Evolutionary conservation across 2,797 vertebrate species (phyloP).

Genomic region (Spheniscus humboldti): DNA sequence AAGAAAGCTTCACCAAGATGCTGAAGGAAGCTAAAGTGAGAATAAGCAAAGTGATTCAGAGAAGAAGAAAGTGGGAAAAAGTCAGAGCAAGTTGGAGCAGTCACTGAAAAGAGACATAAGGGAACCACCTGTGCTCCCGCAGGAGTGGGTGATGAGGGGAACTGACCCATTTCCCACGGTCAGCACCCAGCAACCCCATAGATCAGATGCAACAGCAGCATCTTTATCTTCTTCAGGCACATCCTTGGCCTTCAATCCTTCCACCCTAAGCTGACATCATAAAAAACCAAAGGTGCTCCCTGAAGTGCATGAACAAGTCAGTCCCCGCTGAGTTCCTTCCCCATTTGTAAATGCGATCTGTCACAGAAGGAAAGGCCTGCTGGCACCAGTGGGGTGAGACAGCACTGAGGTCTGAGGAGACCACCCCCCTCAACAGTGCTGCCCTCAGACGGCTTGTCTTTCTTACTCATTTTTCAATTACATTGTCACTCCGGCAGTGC

Average conservation of each 20-base stretch:
- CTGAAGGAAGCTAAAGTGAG: not conserved
- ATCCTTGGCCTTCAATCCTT: not conserved
- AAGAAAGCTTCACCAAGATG: not conserved
- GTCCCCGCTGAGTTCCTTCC: not conserved
- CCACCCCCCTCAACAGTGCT: accelerated
- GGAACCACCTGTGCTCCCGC: not conserved
- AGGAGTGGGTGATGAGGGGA: not conserved
- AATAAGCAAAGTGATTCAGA: not conserved
- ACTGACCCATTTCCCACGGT: accelerated
- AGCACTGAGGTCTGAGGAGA: not conserved
- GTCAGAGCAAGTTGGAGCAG: not conserved
- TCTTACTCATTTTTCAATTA: not conserved
- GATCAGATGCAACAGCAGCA: not conserved
- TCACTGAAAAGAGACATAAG: not conserved
- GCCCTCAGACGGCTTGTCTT: not conserved
- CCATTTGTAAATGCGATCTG: accelerated
- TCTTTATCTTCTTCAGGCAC: not conserved
- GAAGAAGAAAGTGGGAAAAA: not conserved
- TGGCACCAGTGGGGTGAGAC: not conserved
- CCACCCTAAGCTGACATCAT: not conserved
- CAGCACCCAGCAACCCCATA: not conserved
- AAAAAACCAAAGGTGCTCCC: not conserved
- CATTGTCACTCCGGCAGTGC: not conserved
- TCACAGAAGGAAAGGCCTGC: not conserved
- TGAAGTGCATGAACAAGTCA: not conserved